Evolutionary conservation across 2,888 invertebrate species (phyloP).

Genomic region (Drosophila anomelani): DNA sequence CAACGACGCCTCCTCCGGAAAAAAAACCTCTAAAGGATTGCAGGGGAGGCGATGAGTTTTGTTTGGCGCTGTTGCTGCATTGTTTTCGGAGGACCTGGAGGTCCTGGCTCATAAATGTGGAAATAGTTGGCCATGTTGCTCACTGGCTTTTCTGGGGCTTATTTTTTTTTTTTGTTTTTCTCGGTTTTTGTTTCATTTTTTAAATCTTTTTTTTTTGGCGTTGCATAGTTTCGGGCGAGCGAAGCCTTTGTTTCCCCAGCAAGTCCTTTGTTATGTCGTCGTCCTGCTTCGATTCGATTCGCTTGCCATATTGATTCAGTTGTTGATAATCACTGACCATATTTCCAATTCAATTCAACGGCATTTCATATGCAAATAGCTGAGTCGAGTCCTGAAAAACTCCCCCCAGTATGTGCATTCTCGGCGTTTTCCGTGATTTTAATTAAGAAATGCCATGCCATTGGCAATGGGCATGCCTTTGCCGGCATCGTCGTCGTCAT

Average conservation of each 20-base stretch:
- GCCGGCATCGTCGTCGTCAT: neutral
- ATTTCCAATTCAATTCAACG: slow-evolving; percentile 53
- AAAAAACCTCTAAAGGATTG: slow-evolving; percentile 44
- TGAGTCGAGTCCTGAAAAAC: slow-evolving; percentile 21
- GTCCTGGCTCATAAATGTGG: slow-evolving; percentile 68
- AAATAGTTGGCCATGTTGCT: slow-evolving; percentile 64
- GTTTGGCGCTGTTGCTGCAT: slow-evolving; percentile 38
- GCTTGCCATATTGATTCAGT: slow-evolving; percentile 41
- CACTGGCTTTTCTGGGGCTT: slow-evolving; percentile 21
- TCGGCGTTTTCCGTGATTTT: slow-evolving; percentile 60
- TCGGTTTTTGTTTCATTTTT: slow-evolving; percentile 16
- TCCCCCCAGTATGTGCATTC: slow-evolving; percentile 18
- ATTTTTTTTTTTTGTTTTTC: slow-evolving; percentile 12
- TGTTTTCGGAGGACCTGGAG: slow-evolving; percentile 38
- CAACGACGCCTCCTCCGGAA: slow-evolving; percentile 1
- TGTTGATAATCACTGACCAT: slow-evolving; percentile 52
- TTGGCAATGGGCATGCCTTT: slow-evolving; percentile 34
- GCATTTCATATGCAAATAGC: slow-evolving; percentile 43
- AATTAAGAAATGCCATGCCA: slow-evolving; percentile 69
- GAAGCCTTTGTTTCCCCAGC: slow-evolving; percentile 30
- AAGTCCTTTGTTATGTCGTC: slow-evolving; percentile 22
- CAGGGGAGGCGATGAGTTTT: slow-evolving; percentile 60
- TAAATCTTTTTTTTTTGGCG: slow-evolving; percentile 43
- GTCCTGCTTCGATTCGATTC: slow-evolving; percentile 17
- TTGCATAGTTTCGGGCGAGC: slow-evolving; percentile 45